Evolutionary conservation across 2,113 vertebrate genomes (phyloP), one percentile per base, ranked within the genome.

Genomic region (Bagarius yarrelli): DNA sequence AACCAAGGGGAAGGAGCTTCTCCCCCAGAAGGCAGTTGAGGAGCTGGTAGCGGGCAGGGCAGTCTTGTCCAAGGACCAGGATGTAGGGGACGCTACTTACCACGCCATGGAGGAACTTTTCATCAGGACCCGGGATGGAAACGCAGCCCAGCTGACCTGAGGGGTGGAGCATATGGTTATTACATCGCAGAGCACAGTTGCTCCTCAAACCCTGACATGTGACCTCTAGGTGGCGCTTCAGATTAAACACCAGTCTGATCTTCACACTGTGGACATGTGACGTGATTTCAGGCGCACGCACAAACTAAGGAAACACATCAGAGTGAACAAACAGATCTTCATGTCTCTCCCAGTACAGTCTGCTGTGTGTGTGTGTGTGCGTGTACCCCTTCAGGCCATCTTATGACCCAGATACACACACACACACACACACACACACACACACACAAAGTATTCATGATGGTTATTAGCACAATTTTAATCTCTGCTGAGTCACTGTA

Each of bases 21-120:
- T 95, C 95, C 14, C 96, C 98, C 88, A 99, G 83, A 1, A 99
- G 92, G 52, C 93, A 89, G 91, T 99, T 98, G 34, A 98, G 91
- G 30, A 99, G 91, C 87, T 92, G 94, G 87, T 96, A 94, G 72
- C 96, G 96, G 85, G 95, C 95, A 1, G 89, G 84, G 52, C 96
- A 98, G 87, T 94, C 94, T 94, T 98, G 96, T 76, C 97, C 97
- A 19, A 98, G 94, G 21, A 98, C 90, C 63, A 99, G 84, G 74
- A 99, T 92, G 90, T 94, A 98, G 0, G 97, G 97, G 36, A 90
- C 87, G 85, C 94, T 94, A 55, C 92, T 93, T 79, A 97, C 94
- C 0, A 89, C 94, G 84, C 92, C 90, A 78, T 96, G 94, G 19
- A 99, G 95, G 81, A 94, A 95, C 88, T 98, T 95, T 89, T 98